Conservation (phyloP, 2,888 invertebrate genomes). For the Abrostola tripartita region DNA sequence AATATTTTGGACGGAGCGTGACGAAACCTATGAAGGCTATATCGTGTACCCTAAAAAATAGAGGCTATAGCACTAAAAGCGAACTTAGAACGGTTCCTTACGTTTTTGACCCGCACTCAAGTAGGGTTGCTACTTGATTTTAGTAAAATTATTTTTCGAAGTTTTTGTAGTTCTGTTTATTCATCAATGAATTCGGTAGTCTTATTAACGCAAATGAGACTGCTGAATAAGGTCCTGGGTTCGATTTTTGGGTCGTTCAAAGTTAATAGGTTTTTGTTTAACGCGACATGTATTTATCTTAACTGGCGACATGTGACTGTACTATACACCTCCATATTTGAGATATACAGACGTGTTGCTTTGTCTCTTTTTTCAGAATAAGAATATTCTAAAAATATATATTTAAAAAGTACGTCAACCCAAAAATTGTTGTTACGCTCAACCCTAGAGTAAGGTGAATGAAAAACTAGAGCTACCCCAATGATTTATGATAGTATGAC, state of each 20-base stretch:
- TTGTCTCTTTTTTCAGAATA: too few relatives aligned
- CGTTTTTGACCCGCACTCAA: conserved; percentile 21
- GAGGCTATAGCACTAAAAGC: conserved; percentile 10
- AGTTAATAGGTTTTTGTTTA: too few relatives aligned
- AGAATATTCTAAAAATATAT: too few relatives aligned
- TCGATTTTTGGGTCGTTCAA: too few relatives aligned
- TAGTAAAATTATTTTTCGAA: not conserved
- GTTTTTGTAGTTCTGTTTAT: not conserved
- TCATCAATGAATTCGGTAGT: not conserved
- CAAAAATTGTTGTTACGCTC: conserved; percentile 17
- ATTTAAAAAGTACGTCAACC: too few relatives aligned
- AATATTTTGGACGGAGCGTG: not conserved
- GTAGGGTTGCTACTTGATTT: conserved; percentile 30
- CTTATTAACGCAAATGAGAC: too few relatives aligned
- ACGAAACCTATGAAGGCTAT: not conserved
- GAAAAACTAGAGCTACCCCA: conserved; percentile 39
- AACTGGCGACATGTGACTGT: too few relatives aligned
- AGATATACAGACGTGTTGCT: too few relatives aligned
- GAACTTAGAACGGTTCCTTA: conserved; percentile 12
- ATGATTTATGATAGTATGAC: conserved; percentile 61
- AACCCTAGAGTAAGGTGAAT: conserved; percentile 40
- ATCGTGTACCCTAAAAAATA: conserved; percentile 23
- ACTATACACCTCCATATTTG: too few relatives aligned
- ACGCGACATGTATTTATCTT: too few relatives aligned
- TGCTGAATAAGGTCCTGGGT: too few relatives aligned